Percentiles rank a stretch among this genome's conserved stretches.
These are phyloP conservation scores for Microcebus lehilahytsara DNA, from an alignment of 2,113 vertebrate genomes.

Conservation along the genomic window DNA sequence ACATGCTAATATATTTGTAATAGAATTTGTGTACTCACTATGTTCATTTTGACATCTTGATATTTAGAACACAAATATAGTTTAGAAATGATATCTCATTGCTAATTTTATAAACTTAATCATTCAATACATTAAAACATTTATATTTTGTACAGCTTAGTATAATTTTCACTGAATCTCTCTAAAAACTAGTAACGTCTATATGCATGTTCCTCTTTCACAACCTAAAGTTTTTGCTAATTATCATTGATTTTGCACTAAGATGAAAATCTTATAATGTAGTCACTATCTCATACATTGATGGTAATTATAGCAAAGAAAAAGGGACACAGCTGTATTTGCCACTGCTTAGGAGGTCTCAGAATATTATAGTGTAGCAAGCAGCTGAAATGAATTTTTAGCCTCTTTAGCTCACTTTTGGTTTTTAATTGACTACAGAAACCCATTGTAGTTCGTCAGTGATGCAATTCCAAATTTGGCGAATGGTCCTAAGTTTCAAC, in stretches of 20 bases:
- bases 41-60: background rate
- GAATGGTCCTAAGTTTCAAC: background rate
- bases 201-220: background rate
- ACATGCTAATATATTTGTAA: background rate
- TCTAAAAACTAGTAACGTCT: background rate
- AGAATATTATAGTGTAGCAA: background rate
- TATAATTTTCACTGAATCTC: background rate
- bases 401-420: background rate
- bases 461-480: background rate
- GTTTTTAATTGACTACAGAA: conserved; percentile 13
- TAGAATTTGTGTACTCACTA: background rate
- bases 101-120: background rate
- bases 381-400: background rate
- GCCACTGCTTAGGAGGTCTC: background rate
- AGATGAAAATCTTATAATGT: background rate
- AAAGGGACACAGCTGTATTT: background rate
- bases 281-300: background rate
- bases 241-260: background rate
- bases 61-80: background rate
- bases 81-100: background rate
- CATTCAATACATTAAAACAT: background rate
- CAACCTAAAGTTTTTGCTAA: background rate
- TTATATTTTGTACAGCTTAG: background rate
- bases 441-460: background rate
- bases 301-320: background rate